phyloP scores from a whole-genome alignment of 2,113 vertebrate genomes.

The Tapirus terrestris region DNA sequence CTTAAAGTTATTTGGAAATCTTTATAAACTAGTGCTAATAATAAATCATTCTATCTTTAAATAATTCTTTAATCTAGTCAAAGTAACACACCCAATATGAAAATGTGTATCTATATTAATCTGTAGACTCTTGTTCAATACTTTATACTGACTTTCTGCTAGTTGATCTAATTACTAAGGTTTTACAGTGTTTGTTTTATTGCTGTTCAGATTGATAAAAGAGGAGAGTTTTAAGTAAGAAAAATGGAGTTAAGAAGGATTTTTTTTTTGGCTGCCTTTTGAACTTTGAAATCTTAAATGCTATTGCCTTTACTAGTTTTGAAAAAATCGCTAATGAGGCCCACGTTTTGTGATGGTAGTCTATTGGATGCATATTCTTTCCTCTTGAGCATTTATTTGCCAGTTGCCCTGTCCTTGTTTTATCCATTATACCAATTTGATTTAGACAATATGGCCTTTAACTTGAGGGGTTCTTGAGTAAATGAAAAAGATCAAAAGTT shows the following conservation, averaged over 20 bases:
- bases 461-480: slow-evolving; percentile 58
- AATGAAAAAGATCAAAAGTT: slow-evolving; percentile 78
- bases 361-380: neutral
- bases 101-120: neutral
- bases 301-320: neutral
- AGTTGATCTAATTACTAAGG: neutral
- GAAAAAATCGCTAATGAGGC: neutral
- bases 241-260: neutral
- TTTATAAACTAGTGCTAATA: neutral
- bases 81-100: neutral
- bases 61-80: neutral
- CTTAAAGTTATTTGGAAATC: neutral
- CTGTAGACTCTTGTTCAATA: neutral
- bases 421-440: slow-evolving; percentile 40
- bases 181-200: neutral
- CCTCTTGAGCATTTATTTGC: slow-evolving; percentile 25
- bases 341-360: neutral
- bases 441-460: slow-evolving; percentile 67
- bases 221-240: neutral
- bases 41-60: neutral
- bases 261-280: slow-evolving; percentile 5
- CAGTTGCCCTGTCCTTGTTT: slow-evolving; percentile 45
- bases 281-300: slow-evolving; percentile 51
- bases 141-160: neutral
- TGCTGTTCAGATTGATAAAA: slow-evolving; percentile 41